These are phyloP conservation scores for Eristalis arbustorum DNA, from an alignment of 2,888 invertebrate genomes.

Conservation along the genomic window DNA sequence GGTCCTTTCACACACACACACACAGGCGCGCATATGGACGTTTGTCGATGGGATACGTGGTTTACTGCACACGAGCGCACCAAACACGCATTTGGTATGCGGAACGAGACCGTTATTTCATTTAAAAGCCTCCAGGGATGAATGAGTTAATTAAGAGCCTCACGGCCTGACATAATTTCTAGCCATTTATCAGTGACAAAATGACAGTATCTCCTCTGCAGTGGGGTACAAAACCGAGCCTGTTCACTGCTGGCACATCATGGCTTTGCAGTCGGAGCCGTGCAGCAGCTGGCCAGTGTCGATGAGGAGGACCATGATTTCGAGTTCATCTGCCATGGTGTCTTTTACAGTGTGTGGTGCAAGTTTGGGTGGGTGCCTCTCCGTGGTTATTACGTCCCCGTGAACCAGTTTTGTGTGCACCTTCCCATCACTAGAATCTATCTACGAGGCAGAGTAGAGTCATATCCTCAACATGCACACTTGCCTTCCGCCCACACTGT, in stretches of 20 bases:
- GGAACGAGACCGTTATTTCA: conserved; percentile 63
- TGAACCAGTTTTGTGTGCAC: too few species aligned
- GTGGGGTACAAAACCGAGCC: conserved; percentile 55
- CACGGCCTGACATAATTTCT: conserved; percentile 78
- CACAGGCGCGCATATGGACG: conserved; percentile 8
- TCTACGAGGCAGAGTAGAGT: too few species aligned
- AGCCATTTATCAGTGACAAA: conserved; percentile 78
- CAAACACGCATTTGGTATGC: conserved; percentile 61
- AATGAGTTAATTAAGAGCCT: conserved; percentile 78
- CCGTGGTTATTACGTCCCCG: too few species aligned
- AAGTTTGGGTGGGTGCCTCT: neutral
- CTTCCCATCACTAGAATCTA: too few species aligned
- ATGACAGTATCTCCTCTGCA: conserved; percentile 72
- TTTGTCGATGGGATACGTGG: conserved; percentile 45
- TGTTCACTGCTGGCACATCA: conserved; percentile 17
- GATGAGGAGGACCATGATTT: neutral
- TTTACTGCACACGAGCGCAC: conserved; percentile 46
- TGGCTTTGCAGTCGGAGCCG: neutral
- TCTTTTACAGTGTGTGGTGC: neutral
- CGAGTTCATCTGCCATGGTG: neutral
- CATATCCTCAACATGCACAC: neutral
- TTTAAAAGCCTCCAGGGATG: conserved; percentile 71
- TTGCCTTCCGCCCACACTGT: neutral
- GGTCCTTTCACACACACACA: neutral
- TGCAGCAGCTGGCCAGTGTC: neutral